Conservation (phyloP, 2,113 vertebrate species). For the Symphodus melops region DNA sequence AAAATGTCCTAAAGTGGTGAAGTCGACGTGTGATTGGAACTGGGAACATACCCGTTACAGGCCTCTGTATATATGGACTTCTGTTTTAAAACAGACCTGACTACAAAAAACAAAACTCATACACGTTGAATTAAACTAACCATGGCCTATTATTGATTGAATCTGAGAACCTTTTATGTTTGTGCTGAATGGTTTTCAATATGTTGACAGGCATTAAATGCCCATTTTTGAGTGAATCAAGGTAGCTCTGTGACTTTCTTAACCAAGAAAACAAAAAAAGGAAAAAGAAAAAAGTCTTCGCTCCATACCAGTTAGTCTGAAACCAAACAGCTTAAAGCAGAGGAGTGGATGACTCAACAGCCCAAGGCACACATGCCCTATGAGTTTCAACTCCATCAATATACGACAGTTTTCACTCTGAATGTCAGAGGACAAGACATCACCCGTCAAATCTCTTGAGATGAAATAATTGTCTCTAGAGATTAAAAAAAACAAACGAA, state of each 20-base stretch:
- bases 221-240: neutral
- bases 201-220: constrained; percentile 30
- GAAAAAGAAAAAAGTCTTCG: constrained; percentile 9
- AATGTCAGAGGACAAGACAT: constrained; percentile 75
- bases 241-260: neutral
- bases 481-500: constrained; percentile 15
- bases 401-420: constrained; percentile 64
- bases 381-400: constrained; percentile 12
- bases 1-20: neutral
- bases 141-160: neutral
- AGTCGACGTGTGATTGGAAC: too few species aligned
- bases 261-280: neutral
- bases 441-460: constrained; percentile 41
- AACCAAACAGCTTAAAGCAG: constrained; percentile 8
- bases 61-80: too few species aligned
- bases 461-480: constrained; percentile 48
- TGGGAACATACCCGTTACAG: too few species aligned
- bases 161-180: neutral
- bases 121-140: neutral
- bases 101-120: neutral
- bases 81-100: neutral
- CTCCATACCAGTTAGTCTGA: constrained; percentile 23
- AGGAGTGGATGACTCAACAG: constrained; percentile 9
- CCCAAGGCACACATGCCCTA: constrained; percentile 27
- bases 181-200: constrained; percentile 2